Evolutionary conservation across 1,140 invertebrate genomes (phyloP), one percentile per base, ranked within the genome.

Genomic region (Pachypeltis micranthus): DNA sequence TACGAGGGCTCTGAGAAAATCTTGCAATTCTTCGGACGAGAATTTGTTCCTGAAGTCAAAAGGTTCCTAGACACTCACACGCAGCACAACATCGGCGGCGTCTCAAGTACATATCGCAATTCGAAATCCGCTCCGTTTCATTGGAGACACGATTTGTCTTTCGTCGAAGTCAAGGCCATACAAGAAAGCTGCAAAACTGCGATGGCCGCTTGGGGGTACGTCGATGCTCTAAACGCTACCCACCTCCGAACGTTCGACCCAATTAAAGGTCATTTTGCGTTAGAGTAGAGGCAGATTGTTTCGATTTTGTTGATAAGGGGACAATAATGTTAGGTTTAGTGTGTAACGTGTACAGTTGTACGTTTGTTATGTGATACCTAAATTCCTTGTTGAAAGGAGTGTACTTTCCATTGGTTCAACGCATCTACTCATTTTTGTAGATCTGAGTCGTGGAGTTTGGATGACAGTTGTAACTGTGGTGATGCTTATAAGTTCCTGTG

Each of bases 191-290:
- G 90, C 71, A 76, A 75, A 57, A 77, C 83, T 65, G 87, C 89
- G 0, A 88, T 92, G 86, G 76, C 80, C 59, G 70, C 86, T 34
- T 91, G 89, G 88, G 89, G 89, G n/a, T 93, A 91, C 64, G 72
- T 74, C 12, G 70, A 71, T 51, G 78, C 79, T n/a, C 62, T 68
- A 2, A 80, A 81, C 63, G 73, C 74, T 14, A 76, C 74, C 31
- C 78, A 81, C 63, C 77, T 81, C 67, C 76, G 73, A 65, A 74
- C 78, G 39, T 82, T 83, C 65, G 75, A 81, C 71, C 80, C 81
- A 7, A 70, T 82, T 44, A 63, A 62, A 55, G 23, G 14, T 2
- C 39, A 60, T 64, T 64, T 60, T 25, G 55, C 47, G 12, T 21
- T 51, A 51, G 47, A 51, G 19, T 51, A 51, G 23, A 21, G 16